Base-by-base conservation (phyloP, 2,888 invertebrate genomes). In the Heteromyza rotundicornis region DNA sequence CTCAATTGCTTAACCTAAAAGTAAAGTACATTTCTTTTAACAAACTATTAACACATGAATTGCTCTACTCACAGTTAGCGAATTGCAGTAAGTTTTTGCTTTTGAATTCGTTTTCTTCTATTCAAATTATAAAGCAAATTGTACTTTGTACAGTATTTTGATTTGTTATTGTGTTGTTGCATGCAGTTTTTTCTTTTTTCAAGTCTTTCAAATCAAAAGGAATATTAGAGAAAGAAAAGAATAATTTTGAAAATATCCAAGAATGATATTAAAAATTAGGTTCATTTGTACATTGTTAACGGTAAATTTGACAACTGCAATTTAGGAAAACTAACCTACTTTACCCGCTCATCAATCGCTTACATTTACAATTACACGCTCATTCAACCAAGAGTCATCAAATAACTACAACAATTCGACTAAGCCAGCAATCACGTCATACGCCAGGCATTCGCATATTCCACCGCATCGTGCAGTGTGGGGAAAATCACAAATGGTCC, bases 401-500 rank as follows among this genome's bases (percentile, higher is more conserved):
- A 14, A n/a, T 14, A 7, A 40, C 5, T 40, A 14, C 40, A n/a
- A 40, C 14, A 40, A 14, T 40, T 40, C 14, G 7, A 12, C 12
- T 40, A 10, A 40, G 14, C 12, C 5, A 10, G 40, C 40, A 40
- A 70, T 81, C 75, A 82, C 70, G 78, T 68, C 58, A 73, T 72
- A 27, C 75, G 76, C 58, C 72, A 76, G n/a, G 81, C 77, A 69
- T 74, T 77, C 27, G 84, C 81, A 71, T 82, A 86, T 57, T 81
- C 78, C 47, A 89, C 88, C 24, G 89, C 89, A 79, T 90, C 89
- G 68, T 89, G 88, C 17, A 89, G 80, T 0, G 88, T 88, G 2
- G 88, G 87, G 70, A 89, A 89, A 24, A 87, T 84, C 64, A 83
- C 80, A 62, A 86, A 84, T 10, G 80, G 79, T 19, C 81, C 80